These are phyloP conservation scores for Scolopax rusticola DNA, from an alignment of 2,797 vertebrate genomes.

Conservation along the genomic window DNA sequence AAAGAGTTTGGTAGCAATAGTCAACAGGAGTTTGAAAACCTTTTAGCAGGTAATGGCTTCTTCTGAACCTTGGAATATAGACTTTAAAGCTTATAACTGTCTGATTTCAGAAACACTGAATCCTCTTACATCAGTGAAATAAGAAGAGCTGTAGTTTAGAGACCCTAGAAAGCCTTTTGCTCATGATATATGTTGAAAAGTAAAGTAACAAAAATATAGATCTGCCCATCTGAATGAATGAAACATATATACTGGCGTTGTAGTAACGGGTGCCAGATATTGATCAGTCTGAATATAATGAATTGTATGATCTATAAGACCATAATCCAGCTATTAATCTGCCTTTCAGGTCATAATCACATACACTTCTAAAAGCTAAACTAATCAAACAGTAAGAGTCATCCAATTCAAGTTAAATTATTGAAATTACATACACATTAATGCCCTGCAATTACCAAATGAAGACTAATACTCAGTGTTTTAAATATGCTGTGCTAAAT, in stretches of 20 bases:
- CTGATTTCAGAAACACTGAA: slow-evolving; percentile 9
- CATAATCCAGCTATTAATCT: slow-evolving; percentile 82
- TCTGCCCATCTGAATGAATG: slow-evolving; percentile 72
- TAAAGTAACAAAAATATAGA: slow-evolving; percentile 78
- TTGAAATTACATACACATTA: slow-evolving; percentile 78
- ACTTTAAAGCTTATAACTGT: slow-evolving; percentile 21
- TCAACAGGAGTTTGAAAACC: slow-evolving; percentile 21
- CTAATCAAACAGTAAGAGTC: slow-evolving; percentile 73
- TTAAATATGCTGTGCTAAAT: slow-evolving; percentile 37
- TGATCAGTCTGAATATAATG: slow-evolving; percentile 80
- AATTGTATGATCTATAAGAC: slow-evolving; percentile 82
- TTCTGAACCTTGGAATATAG: background rate
- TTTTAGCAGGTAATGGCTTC: slow-evolving; percentile 27
- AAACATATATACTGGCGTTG: slow-evolving; percentile 75
- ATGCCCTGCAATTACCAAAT: slow-evolving; percentile 70
- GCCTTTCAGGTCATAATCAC: slow-evolving; percentile 80
- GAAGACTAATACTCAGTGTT: slow-evolving; percentile 66
- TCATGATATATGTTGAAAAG: slow-evolving; percentile 51
- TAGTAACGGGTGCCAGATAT: slow-evolving; percentile 79
- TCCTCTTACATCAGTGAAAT: slow-evolving; percentile 35
- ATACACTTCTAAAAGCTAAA: slow-evolving; percentile 77
- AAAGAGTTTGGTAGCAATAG: slow-evolving; percentile 31
- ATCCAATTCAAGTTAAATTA: slow-evolving; percentile 79
- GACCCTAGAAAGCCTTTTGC: slow-evolving; percentile 43
- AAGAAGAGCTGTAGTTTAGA: slow-evolving; percentile 40